Evolutionary conservation across 2,797 vertebrate genomes (phyloP).

Genomic region (Tympanoctomys barrerae): DNA sequence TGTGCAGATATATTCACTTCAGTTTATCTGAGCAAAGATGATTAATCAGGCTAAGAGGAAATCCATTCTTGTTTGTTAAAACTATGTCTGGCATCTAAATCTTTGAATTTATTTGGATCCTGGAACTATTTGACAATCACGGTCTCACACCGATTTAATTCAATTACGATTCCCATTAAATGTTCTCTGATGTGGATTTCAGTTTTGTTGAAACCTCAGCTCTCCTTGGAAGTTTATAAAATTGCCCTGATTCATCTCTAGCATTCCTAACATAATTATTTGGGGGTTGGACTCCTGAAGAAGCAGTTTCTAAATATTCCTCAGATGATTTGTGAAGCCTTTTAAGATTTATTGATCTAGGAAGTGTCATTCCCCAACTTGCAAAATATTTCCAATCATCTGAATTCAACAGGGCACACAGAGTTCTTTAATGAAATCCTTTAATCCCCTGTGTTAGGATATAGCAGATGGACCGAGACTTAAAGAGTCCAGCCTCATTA

Average conservation of each 20-base stretch:
- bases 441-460: background rate
- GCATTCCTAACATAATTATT: background rate
- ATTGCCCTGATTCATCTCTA: background rate
- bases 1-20: background rate
- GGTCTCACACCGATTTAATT: background rate
- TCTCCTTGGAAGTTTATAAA: background rate
- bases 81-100: background rate
- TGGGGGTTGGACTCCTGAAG: background rate
- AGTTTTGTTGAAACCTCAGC: background rate
- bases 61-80: background rate
- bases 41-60: background rate
- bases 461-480: background rate
- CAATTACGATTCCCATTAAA: background rate
- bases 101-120: background rate
- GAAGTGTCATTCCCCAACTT: background rate
- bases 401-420: background rate
- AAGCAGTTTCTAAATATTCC: background rate
- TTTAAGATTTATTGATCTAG: background rate
- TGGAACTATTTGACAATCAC: background rate
- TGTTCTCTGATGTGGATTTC: conserved; percentile 9
- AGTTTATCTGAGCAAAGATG: background rate
- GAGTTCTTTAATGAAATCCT: background rate
- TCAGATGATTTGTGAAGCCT: background rate
- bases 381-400: background rate
- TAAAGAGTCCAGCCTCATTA: background rate